phyloP scores from a whole-genome alignment of 2,888 invertebrate genomes.

The Caradrina kadenii region DNA sequence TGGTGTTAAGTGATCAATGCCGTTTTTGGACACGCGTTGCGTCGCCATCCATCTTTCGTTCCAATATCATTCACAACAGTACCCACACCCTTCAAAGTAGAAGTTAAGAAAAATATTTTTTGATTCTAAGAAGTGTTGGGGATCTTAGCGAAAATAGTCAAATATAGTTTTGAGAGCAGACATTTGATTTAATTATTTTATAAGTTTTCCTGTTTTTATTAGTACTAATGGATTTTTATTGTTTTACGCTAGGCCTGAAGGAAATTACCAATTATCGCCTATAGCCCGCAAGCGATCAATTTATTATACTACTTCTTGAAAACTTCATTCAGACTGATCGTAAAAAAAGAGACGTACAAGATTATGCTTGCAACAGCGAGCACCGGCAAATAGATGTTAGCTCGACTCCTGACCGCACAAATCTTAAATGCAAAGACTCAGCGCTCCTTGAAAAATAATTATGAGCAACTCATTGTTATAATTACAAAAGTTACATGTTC shows the following conservation, averaged over 20 bases:
- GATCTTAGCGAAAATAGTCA: not conserved
- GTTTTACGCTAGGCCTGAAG: not conserved
- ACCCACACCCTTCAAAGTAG: no score
- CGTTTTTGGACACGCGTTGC: no score
- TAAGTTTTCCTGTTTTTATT: not conserved
- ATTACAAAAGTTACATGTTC: constrained; percentile 53
- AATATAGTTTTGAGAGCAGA: not conserved
- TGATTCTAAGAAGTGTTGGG: not conserved
- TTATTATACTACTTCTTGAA: constrained; percentile 1
- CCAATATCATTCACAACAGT: no score
- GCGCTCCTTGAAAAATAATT: constrained; percentile 64
- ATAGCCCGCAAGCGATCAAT: not conserved
- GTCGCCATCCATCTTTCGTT: no score
- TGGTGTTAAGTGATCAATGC: not conserved
- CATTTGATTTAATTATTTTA: not conserved
- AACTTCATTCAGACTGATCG: not conserved
- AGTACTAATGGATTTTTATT: not conserved
- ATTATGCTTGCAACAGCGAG: constrained; percentile 27
- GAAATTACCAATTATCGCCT: not conserved
- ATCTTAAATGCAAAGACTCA: constrained; percentile 72
- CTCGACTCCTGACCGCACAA: constrained; percentile 41
- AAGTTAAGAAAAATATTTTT: not conserved
- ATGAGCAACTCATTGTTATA: constrained; percentile 71
- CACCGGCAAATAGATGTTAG: constrained; percentile 39
- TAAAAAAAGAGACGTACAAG: not conserved